phyloP scores from a whole-genome alignment of 2,113 vertebrate species.

The Irena cyanogastra region DNA sequence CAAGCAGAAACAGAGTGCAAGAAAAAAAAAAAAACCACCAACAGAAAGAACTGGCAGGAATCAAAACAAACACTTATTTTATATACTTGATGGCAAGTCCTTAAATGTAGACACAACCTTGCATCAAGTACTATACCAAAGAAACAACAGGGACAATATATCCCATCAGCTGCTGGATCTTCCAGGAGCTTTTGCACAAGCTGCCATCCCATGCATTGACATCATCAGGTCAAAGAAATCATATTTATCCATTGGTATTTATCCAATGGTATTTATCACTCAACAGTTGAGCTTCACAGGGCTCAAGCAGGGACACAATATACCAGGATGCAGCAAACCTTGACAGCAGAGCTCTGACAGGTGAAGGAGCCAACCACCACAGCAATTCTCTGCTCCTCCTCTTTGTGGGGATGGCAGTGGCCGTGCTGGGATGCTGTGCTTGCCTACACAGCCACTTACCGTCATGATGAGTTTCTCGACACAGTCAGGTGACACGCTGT shows the following conservation, averaged over 20 bases:
- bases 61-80: not conserved
- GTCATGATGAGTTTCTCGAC: constrained; percentile 97
- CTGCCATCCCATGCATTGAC: not conserved
- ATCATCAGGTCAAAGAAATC: not conserved
- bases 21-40: not conserved
- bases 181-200: not conserved
- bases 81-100: not conserved
- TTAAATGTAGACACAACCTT: not conserved
- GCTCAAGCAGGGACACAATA: not conserved
- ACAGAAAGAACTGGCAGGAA: not conserved
- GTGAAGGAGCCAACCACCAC: not conserved
- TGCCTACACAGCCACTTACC: constrained; percentile 67
- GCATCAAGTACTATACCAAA: not conserved
- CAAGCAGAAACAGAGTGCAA: not conserved
- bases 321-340: not conserved
- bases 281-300: not conserved
- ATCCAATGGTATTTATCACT: no score
- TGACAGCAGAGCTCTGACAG: not conserved
- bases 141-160: not conserved
- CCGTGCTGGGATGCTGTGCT: no score
- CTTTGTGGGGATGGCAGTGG: not conserved
- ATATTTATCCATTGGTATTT: no score
- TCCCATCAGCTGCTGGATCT: not conserved
- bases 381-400: not conserved
- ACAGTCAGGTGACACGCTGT: constrained; percentile 96